Evolutionary conservation across 2,797 vertebrate species (phyloP).

Genomic region (Esox lucius): DNA sequence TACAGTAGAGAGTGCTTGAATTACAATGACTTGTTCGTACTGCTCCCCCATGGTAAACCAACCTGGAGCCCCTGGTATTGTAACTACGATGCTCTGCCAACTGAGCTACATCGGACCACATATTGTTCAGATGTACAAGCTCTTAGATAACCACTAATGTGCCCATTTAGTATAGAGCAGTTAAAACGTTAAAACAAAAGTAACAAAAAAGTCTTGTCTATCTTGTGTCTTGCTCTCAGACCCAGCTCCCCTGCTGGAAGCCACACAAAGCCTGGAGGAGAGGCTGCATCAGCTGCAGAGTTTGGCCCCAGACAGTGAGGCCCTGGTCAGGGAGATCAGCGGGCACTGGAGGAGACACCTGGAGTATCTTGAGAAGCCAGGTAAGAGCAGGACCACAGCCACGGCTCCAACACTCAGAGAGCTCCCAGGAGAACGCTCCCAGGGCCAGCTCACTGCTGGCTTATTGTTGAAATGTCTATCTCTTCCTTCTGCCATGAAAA

Average conservation of each 20-base stretch:
- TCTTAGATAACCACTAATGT: background rate
- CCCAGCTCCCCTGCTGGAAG: slow-evolving; percentile 87
- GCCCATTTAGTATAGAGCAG: background rate
- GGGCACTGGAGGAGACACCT: slow-evolving; percentile 83
- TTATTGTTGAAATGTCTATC: background rate
- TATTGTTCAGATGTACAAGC: background rate
- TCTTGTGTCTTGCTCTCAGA: slow-evolving; percentile 65
- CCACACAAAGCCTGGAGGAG: slow-evolving; percentile 84
- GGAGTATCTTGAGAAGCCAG: slow-evolving; percentile 81
- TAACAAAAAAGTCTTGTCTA: background rate
- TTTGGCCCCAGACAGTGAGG: slow-evolving; percentile 73
- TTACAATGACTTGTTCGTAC: too few species aligned
- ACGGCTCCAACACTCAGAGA: background rate
- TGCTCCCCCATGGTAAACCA: too few species aligned
- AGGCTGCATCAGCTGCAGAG: slow-evolving; percentile 84
- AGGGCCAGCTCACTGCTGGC: background rate
- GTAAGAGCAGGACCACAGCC: slow-evolving; percentile 65
- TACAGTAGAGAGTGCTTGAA: too few species aligned
- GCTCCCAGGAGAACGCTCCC: background rate
- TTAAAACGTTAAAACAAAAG: background rate
- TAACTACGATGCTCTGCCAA: too few species aligned
- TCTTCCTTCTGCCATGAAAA: too few species aligned
- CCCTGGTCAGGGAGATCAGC: slow-evolving; percentile 78
- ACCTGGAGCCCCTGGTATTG: too few species aligned
- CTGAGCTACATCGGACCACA: too few species aligned